Evolutionary conservation across 2,113 vertebrate species (phyloP), one percentile per base, ranked within the genome.

Genomic region (Pseudois nayaur): DNA sequence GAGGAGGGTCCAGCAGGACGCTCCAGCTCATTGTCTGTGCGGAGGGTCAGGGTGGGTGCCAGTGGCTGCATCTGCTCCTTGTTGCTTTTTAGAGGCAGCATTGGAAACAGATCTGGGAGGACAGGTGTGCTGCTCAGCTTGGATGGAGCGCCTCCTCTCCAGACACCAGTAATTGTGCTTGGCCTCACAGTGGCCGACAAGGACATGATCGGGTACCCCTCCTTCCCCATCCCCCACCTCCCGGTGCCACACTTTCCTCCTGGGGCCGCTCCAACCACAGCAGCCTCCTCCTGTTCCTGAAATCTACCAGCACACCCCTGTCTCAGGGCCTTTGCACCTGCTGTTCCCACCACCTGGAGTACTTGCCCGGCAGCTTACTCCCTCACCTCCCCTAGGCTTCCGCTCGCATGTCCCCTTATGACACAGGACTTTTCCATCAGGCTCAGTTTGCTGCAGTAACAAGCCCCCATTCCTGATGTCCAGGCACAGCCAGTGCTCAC

Each of bases 261-360:
- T 36, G 33, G 45, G 9, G 14, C 31, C 2, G 14, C 59, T 76
- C 54, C 31, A 67, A 79, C 40, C 23, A 9, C 29, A 4, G 0
- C 5, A 87, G 50, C 52, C 13, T 45, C 36, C 48, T 1, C 5
- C 60, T 76, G 64, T 45, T 31, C 54, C 91, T 59, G 78, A 85
- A 50, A 13, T 25, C 55, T 7, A 2, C n/a, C 33, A 13, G 50
- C 2, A 5, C 6, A 1, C 10, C n/a, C 15, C 43, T 21, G 40
- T 23, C 79, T 33, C 88, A 8, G 88, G 59, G 48, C 54, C 59
- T 81, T 50, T 29, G 50, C 50, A 60, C 17, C 64, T 79, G 57
- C 86, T 33, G 4, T 54, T 27, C n/a, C 62, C 2, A 10, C 17
- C 23, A 21, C 67, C 60, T 6, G 67, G 50, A 13, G 25, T 12